phyloP scores from a whole-genome alignment of 2,113 vertebrate genomes.

The Cyprinus carpio region DNA sequence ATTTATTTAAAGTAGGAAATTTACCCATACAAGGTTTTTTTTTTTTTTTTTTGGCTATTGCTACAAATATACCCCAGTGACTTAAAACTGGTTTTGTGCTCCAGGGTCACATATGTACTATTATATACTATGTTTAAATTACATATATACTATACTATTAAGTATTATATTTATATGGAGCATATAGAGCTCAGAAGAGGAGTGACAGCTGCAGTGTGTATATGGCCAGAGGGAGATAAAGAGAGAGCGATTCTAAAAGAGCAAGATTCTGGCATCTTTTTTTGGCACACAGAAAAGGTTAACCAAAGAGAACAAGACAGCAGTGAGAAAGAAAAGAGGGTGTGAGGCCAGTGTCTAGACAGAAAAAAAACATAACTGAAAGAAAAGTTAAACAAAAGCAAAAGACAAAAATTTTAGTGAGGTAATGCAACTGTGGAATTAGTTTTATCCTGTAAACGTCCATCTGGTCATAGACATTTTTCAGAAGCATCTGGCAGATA shows the following conservation, averaged over 20 bases:
- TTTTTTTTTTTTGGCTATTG: too few relatives aligned
- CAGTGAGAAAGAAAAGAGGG: constrained; percentile 7
- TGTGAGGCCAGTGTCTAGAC: constrained; percentile 7
- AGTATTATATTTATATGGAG: not conserved
- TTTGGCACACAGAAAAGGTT: constrained; percentile 28
- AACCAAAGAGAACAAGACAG: constrained; percentile 21
- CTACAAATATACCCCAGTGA: too few relatives aligned
- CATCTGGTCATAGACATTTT: constrained; percentile 1
- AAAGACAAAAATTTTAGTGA: not conserved
- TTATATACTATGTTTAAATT: too few relatives aligned
- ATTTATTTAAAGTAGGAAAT: too few relatives aligned
- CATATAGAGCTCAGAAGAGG: not conserved
- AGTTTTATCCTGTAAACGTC: not conserved
- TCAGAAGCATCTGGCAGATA: not conserved
- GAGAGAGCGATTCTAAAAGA: not conserved
- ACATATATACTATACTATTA: not conserved
- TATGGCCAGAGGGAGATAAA: constrained; percentile 13
- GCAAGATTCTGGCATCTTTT: constrained; percentile 23
- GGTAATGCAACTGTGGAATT: not conserved
- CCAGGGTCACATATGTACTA: too few relatives aligned
- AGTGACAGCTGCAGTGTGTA: constrained; percentile 2
- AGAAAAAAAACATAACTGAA: not conserved
- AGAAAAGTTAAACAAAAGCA: not conserved
- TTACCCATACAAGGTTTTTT: too few relatives aligned
- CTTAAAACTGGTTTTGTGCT: too few relatives aligned